Conservation (phyloP, 2,113 vertebrate genomes). For the Brachionichthys hirsutus region DNA sequence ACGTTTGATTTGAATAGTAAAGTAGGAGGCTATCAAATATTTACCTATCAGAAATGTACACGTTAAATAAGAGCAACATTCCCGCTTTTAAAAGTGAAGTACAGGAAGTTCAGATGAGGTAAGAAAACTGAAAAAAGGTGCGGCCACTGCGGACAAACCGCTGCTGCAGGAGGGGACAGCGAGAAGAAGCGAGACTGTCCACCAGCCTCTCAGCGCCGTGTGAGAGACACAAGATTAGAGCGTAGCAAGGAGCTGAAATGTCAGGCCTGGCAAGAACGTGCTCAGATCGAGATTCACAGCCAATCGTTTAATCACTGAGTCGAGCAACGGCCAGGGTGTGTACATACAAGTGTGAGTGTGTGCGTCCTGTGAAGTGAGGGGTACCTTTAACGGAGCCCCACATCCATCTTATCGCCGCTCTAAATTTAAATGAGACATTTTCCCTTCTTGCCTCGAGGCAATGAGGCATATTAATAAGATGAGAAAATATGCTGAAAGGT, state of each 20-base stretch:
- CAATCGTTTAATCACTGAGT: conserved; percentile 60
- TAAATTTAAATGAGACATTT: conserved; percentile 78
- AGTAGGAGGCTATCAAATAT: neutral
- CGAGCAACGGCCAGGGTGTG: conserved; percentile 42
- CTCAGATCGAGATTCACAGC: conserved; percentile 60
- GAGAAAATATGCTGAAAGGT: conserved; percentile 63
- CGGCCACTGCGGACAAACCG: conserved; percentile 6
- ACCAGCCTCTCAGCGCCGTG: conserved; percentile 36
- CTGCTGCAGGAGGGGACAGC: conserved; percentile 2
- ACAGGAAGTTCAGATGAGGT: conserved; percentile 9
- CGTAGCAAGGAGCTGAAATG: conserved; percentile 63
- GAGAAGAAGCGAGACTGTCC: conserved; percentile 30
- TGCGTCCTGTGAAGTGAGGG: conserved; percentile 37
- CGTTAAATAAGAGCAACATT: neutral
- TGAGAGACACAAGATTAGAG: conserved; percentile 52
- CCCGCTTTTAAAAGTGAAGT: conserved; percentile 2
- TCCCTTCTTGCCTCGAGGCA: conserved; percentile 67
- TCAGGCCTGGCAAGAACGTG: conserved; percentile 65
- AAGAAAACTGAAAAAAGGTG: conserved; percentile 15
- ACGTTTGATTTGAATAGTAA: neutral
- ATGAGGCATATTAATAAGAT: conserved; percentile 69
- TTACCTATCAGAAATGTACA: neutral
- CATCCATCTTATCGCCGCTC: conserved; percentile 53
- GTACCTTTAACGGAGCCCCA: conserved; percentile 56
- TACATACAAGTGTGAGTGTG: conserved; percentile 25